Evolutionary conservation across 2,797 vertebrate genomes (phyloP).

Genomic region (Esox masquinongy): DNA sequence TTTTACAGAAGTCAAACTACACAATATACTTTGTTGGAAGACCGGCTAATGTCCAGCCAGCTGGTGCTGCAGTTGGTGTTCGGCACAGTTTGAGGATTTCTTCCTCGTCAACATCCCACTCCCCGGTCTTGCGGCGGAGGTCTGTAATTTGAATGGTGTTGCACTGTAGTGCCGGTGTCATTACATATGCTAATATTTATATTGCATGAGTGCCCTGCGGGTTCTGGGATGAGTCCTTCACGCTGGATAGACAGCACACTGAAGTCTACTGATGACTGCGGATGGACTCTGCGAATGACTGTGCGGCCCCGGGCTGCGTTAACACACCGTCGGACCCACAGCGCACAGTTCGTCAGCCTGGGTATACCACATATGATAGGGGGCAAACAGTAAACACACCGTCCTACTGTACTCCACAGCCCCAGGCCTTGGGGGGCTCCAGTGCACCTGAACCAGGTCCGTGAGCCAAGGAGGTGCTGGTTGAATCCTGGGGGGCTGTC

Average conservation of each 20-base stretch:
- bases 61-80: background rate
- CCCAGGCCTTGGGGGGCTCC: background rate
- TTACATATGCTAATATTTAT: conserved; percentile 2
- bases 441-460: background rate
- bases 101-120: background rate
- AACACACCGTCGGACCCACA: background rate
- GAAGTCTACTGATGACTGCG: background rate
- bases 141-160: conserved; percentile 7
- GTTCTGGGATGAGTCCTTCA: background rate
- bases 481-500: conserved; percentile 39
- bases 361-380: background rate
- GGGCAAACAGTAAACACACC: background rate
- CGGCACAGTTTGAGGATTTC: background rate
- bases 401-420: background rate
- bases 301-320: too few species aligned
- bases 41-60: background rate
- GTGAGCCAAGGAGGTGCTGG: conserved; percentile 39
- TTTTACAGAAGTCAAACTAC: too few species aligned
- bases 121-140: background rate
- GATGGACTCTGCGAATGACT: background rate
- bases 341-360: background rate
- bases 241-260: background rate
- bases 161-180: background rate
- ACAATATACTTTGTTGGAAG: too few species aligned
- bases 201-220: background rate